Percentiles rank a stretch among this genome's conserved stretches.
Evolutionary conservation across 2,888 invertebrate species (phyloP).

Genomic region (Cyrtodaria siliqua): DNA sequence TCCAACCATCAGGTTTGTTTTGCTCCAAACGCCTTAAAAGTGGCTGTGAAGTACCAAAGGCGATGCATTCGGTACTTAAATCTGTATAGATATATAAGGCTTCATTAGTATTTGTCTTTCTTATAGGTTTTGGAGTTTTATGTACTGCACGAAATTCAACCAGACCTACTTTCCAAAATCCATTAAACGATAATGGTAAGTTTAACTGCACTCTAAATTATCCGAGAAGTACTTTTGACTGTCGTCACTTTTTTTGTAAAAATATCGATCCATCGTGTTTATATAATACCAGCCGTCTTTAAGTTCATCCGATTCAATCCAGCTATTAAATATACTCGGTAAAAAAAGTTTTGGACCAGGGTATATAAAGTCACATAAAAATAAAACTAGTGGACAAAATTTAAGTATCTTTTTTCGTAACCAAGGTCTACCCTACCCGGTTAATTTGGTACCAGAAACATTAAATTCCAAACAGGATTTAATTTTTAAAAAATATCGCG

Average conservation of each 20-base stretch:
- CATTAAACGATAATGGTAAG: constrained; percentile 6
- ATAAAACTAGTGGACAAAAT: no score
- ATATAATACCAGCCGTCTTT: background rate
- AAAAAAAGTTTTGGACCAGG: no score
- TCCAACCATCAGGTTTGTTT: constrained; percentile 26
- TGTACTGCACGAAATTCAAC: constrained; percentile 16
- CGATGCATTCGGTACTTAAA: constrained; percentile 40
- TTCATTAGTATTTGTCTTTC: background rate
- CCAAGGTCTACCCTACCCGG: no score
- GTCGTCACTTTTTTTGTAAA: constrained; percentile 15
- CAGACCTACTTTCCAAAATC: constrained; percentile 23
- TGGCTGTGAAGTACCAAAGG: constrained; percentile 22
- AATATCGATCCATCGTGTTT: constrained; percentile 2
- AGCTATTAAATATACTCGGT: constrained; percentile 13
- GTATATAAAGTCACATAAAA: no score
- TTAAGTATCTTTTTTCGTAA: no score
- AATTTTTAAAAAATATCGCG: no score
- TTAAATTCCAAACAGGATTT: no score
- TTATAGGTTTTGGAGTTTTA: constrained; percentile 1
- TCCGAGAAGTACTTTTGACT: constrained; percentile 2
- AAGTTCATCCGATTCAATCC: background rate
- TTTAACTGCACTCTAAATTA: constrained; percentile 34
- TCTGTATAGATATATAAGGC: constrained; percentile 27
- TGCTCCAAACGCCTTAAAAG: constrained; percentile 43
- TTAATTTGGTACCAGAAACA: no score